A percentile compares a stretch with the other conserved stretches of the same genome.
Conservation (phyloP, 2,888 invertebrate species). For the Apamea monoglypha region DNA sequence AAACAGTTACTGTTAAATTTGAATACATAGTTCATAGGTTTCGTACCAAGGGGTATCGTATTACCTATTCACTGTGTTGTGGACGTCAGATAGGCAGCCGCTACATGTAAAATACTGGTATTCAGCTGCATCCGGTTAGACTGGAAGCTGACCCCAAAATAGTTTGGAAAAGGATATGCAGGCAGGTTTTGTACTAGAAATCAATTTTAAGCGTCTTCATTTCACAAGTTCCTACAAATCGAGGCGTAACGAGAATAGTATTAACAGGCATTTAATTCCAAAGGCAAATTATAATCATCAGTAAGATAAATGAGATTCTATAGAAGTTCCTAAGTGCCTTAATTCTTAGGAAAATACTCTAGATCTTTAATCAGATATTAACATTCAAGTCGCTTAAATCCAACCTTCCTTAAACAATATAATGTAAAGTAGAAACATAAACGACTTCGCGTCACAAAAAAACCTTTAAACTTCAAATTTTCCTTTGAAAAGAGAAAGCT, state of each 20-base stretch:
- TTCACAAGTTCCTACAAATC: conserved; percentile 1
- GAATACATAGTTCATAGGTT: background rate
- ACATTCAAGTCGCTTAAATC: conserved; percentile 25
- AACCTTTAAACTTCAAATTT: conserved; percentile 56
- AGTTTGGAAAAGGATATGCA: too few species aligned
- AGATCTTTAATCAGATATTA: conserved; percentile 25
- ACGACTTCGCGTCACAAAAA: conserved; percentile 44
- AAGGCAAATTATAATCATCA: conserved; percentile 22
- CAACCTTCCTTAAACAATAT: conserved; percentile 33
- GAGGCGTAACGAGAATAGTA: conserved; percentile 4
- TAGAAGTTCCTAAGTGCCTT: conserved; percentile 34
- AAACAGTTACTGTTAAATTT: background rate
- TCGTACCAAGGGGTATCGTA: too few species aligned
- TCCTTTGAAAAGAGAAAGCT: conserved; percentile 56
- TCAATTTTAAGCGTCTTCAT: background rate
- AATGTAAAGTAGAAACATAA: conserved; percentile 50
- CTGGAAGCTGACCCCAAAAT: too few species aligned
- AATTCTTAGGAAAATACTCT: conserved; percentile 1
- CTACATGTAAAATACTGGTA: too few species aligned
- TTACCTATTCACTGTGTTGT: too few species aligned
- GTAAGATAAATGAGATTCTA: conserved; percentile 15
- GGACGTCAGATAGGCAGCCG: too few species aligned
- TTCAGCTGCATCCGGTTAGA: too few species aligned
- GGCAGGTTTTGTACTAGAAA: background rate
- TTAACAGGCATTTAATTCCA: conserved; percentile 6